Percentiles rank a stretch among this genome's conserved stretches.
Conservation (phyloP, 2,113 vertebrate species). For the Bothrops jararaca region DNA sequence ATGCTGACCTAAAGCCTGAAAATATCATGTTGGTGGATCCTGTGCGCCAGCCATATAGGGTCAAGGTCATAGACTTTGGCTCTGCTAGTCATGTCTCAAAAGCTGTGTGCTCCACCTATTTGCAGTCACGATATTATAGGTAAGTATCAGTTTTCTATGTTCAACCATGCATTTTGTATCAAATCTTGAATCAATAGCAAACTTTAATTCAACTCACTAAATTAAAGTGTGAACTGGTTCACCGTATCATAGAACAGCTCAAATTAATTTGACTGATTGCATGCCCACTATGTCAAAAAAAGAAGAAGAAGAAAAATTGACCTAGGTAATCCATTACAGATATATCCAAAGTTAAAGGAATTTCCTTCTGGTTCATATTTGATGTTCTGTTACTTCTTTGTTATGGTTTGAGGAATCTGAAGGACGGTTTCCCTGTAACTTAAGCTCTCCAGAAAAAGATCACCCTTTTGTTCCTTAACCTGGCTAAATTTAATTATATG, state of each 20-base stretch:
- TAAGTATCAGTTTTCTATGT: constrained; percentile 42
- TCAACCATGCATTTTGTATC: fast-evolving
- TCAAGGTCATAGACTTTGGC: constrained; percentile 98
- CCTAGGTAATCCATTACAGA: background rate
- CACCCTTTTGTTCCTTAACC: background rate
- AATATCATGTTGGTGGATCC: constrained; percentile 99
- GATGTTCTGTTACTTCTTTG: background rate
- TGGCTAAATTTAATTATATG: background rate
- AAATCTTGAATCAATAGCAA: background rate
- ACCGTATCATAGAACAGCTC: background rate
- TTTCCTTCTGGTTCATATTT: background rate
- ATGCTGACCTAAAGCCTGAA: constrained; percentile 95
- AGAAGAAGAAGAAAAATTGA: background rate
- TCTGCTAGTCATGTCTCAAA: constrained; percentile 97
- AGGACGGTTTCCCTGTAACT: background rate
- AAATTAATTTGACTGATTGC: background rate
- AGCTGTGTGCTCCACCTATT: constrained; percentile 94
- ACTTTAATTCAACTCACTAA: background rate
- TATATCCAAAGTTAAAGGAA: background rate
- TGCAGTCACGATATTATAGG: constrained; percentile 98
- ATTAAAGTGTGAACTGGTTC: background rate
- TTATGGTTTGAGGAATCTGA: background rate
- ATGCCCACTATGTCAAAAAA: background rate
- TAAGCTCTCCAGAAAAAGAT: background rate
- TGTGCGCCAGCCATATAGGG: constrained; percentile 89